Percentiles rank a stretch among this genome's conserved stretches.
phyloP scores from a whole-genome alignment of 1,140 invertebrate genomes.

The Drosophila carrolli region DNA sequence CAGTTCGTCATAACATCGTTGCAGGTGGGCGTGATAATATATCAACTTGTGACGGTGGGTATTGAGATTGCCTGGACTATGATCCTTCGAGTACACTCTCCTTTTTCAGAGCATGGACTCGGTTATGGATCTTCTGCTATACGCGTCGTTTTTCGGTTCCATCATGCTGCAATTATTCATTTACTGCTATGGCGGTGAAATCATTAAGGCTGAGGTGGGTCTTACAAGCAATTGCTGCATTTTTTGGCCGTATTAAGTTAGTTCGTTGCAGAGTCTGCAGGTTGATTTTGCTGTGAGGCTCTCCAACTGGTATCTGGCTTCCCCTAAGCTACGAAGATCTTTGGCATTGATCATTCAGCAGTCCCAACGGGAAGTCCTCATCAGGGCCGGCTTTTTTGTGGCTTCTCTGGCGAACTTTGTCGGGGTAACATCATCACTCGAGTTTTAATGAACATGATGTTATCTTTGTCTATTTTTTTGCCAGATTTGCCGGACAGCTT shows the following conservation, averaged over 20 bases:
- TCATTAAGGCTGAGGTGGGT: slow-evolving; percentile 72
- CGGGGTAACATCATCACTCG: slow-evolving; percentile 35
- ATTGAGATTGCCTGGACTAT: background rate
- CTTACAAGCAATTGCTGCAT: too few relatives aligned
- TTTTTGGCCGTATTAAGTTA: background rate
- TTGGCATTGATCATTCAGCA: slow-evolving; percentile 67
- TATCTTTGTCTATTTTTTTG: background rate
- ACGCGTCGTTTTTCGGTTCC: slow-evolving; percentile 66
- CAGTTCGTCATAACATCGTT: slow-evolving; percentile 79
- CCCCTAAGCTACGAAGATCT: slow-evolving; percentile 49
- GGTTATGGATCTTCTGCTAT: slow-evolving; percentile 58
- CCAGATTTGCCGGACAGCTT: slow-evolving; percentile 29
- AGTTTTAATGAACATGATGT: background rate
- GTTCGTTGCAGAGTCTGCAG: slow-evolving; percentile 53
- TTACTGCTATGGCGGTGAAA: slow-evolving; percentile 78
- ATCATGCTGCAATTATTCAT: slow-evolving; percentile 78
- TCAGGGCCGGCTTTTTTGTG: slow-evolving; percentile 79
- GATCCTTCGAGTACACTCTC: background rate
- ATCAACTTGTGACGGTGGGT: slow-evolving; percentile 72
- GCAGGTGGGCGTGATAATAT: slow-evolving; percentile 80
- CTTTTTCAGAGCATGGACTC: slow-evolving; percentile 65
- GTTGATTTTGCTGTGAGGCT: slow-evolving; percentile 65
- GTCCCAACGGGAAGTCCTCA: slow-evolving; percentile 62
- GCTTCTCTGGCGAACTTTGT: slow-evolving; percentile 77
- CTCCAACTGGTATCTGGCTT: slow-evolving; percentile 62